Base-by-base conservation (phyloP, 1,140 invertebrate species). In the Lutraria rhynchaena region DNA sequence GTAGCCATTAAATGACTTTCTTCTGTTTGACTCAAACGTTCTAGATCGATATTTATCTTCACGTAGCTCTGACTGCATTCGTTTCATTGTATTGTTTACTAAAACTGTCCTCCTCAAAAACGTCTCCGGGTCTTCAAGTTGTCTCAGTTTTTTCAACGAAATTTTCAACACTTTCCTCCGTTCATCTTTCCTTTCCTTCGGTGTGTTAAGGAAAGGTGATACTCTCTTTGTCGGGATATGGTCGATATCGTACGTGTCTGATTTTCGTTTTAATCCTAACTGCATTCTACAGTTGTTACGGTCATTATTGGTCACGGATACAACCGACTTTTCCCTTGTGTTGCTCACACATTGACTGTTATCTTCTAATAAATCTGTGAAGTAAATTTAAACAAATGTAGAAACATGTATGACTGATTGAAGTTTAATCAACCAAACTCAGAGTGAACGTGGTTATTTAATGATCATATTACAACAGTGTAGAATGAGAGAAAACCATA, bases 61-160 rank as follows among this genome's bases (percentile, higher is more conserved):
- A 29, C 96, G 93, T 73, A 96, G 95, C 87, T 98, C 96, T 60
- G 95, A 94, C 91, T 97, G 97, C 67, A 98, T 92, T 61, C 96
- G 94, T 90, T 95, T 96, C 90, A 97, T 95, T 0, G 96, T 97
- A 89, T 98, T 98, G 90, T 97, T 98, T 87, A 98, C 97, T 84
- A 97, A 95, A 1, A 97, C 96, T 41, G 96, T 97, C 65, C 96
- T 94, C 27, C 96, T 94, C 3, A 98, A 92, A 87, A 96, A 97
- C 13, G 95, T 94, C 89, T 97, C 97, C 0, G 96, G 96, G 87
- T 98, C 96, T 87, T 98, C 97, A 87, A 98, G 97, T 78, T 95
- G 95, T 85, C 96, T 95, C 83, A 98, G 91, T 91, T 98, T 98
- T 86, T 95, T 95, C 22, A 96, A 95, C 83, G 96, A 97, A 81